These are phyloP conservation scores for Andrena bicolor DNA, from an alignment of 2,888 invertebrate genomes.

Conservation along the genomic window DNA sequence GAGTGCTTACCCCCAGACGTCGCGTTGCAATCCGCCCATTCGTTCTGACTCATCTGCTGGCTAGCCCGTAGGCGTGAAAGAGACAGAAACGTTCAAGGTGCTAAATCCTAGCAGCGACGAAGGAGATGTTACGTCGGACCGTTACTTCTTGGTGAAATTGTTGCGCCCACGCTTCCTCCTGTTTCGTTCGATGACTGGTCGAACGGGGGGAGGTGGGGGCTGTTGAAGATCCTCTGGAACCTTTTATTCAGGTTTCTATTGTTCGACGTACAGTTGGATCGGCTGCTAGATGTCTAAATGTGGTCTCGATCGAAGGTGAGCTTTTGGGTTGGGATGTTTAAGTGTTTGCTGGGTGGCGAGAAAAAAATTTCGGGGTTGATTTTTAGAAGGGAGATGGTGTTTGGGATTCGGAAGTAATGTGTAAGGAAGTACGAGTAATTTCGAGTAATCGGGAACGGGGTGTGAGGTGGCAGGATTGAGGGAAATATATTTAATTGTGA, in stretches of 20 bases:
- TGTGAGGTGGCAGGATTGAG: too few species aligned
- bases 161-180: conserved; percentile 56
- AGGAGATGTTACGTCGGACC: conserved; percentile 62
- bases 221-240: conserved; percentile 25
- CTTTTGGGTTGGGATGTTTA: too few species aligned
- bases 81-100: conserved; percentile 67
- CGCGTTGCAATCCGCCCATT: conserved; percentile 59
- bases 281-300: not conserved
- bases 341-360: not conserved
- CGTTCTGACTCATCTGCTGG: conserved; percentile 67
- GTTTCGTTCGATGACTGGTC: conserved; percentile 47
- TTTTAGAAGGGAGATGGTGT: not conserved
- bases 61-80: conserved; percentile 63
- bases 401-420: not conserved
- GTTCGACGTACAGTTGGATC: conserved; percentile 10
- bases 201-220: conserved; percentile 19
- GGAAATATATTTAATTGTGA: too few species aligned
- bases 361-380: not conserved
- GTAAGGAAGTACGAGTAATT: not conserved
- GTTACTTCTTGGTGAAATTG: conserved; percentile 54
- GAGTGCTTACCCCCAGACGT: conserved; percentile 53
- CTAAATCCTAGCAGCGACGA: conserved; percentile 64
- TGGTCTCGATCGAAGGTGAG: not conserved
- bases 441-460: not conserved
- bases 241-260: conserved; percentile 36